Base-by-base conservation (phyloP, 2,888 invertebrate species). In the Spodoptera littoralis region DNA sequence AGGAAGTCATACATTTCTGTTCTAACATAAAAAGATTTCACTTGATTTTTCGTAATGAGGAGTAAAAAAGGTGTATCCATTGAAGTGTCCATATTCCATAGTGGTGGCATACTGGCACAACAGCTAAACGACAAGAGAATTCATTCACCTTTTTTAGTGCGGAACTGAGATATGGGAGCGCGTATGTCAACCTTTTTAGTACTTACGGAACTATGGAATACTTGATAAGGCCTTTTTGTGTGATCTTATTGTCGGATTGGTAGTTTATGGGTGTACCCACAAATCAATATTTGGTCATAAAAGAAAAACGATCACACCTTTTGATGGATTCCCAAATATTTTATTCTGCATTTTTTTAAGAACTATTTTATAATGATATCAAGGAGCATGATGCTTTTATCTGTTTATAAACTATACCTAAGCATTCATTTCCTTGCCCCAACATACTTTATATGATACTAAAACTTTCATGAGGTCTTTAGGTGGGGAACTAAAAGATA, bases 171-270 rank as follows among this genome's bases (percentile, higher is more conserved):
- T 65, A 70, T 41, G 42, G 52, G 22, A 9, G 11, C 30, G 50
- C 46, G 44, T 66, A 55, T 47, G 73, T 73, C 57, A 62, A 62
- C 59, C 53, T 65, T 77, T 69, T 65, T 77, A 65, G 72, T 66
- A 44, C 47, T 60, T 45, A 47, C 36, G 55, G 49, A 56, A 61
- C 60, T 46, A 27, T 9, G 41, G 46, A 46, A 45, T 51, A 11
- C 41, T 22, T 30, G 70, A 56, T 60, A 73, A 56, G 58, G 55
- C 58, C 55, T 48, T 69, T 55, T 60, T 65, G 56, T 61, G 46
- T 45, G 36, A 47, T 64, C 47, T 51, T 64, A 60, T 67, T 54
- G 59, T 59, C 59, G 68, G 76, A 61, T 59, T 43, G 63, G 45
- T 55, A 52, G 46, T 76, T 67, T 74, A 67, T 60, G 43, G 44